Evolutionary conservation across 2,888 invertebrate species (phyloP).

Genomic region (Machimus rusticus): DNA sequence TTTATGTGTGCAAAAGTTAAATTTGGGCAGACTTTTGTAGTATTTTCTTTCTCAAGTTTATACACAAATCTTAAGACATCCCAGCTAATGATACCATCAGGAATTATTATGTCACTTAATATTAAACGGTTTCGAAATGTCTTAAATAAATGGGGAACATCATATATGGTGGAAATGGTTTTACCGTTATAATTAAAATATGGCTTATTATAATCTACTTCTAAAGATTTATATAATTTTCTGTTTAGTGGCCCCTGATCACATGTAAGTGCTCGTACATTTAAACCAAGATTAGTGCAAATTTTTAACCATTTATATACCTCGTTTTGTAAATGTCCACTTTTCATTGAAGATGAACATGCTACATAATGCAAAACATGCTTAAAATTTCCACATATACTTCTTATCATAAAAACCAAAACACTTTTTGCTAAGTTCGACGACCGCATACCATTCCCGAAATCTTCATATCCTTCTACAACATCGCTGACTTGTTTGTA

Average conservation of each 20-base stretch:
- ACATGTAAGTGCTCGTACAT: neutral
- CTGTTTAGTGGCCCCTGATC: neutral
- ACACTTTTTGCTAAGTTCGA: too few species aligned
- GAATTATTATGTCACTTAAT: neutral
- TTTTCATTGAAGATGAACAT: neutral
- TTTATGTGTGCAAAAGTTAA: conserved; percentile 43
- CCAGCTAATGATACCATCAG: conserved; percentile 39
- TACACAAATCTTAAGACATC: conserved; percentile 34
- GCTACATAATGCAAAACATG: neutral
- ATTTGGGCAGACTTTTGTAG: conserved; percentile 40
- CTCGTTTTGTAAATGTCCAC: neutral
- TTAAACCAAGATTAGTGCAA: neutral
- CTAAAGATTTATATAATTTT: neutral
- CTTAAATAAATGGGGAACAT: neutral
- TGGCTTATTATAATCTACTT: neutral
- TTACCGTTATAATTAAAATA: neutral
- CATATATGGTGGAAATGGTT: neutral
- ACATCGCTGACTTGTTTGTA: too few species aligned
- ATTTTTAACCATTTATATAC: neutral
- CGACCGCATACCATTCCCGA: too few species aligned
- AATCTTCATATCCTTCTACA: too few species aligned
- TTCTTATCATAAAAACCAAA: neutral
- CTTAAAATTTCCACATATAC: neutral
- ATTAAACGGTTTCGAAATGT: neutral
- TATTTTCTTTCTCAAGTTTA: conserved; percentile 26